phyloP scores from a whole-genome alignment of 2,113 vertebrate species.

The Thunnus maccoyii region DNA sequence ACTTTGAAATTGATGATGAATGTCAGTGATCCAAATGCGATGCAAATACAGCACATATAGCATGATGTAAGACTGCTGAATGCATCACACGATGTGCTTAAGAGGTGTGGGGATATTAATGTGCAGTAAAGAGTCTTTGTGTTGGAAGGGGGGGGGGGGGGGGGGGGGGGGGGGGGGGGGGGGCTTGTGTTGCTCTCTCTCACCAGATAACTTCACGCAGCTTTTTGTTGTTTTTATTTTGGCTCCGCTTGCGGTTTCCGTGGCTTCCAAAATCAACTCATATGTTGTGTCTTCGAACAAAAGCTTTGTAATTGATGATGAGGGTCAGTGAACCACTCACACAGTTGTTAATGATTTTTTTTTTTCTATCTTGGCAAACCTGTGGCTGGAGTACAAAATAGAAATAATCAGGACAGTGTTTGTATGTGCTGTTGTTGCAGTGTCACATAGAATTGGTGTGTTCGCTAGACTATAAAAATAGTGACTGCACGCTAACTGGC shows the following conservation, averaged over 20 bases:
- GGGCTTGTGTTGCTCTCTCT: conserved; percentile 20
- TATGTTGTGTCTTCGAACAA: conserved; percentile 14
- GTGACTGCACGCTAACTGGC: not conserved
- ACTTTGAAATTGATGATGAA: too few species aligned
- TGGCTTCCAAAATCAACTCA: conserved; percentile 21
- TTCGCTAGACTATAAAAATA: conserved; percentile 37
- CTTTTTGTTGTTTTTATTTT: not conserved
- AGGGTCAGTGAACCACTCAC: conserved; percentile 28
- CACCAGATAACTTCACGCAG: conserved; percentile 29
- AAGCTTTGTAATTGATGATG: conserved; percentile 33
- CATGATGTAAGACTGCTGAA: too few species aligned
- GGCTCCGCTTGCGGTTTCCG: conserved; percentile 1
- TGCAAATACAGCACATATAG: too few species aligned
- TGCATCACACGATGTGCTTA: not conserved
- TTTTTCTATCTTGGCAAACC: not conserved
- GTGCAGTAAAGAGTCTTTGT: not conserved
- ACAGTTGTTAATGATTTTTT: conserved; percentile 13
- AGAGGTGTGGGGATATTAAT: not conserved
- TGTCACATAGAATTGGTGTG: conserved; percentile 34
- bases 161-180: not conserved
- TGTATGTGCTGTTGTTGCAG: conserved; percentile 13
- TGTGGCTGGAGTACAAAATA: conserved; percentile 1
- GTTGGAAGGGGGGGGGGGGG: conserved; percentile 3
- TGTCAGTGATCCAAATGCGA: too few species aligned
- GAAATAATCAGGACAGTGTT: conserved; percentile 12